Base-by-base conservation (phyloP, 2,797 vertebrate species). In the Menidia menidia region DNA sequence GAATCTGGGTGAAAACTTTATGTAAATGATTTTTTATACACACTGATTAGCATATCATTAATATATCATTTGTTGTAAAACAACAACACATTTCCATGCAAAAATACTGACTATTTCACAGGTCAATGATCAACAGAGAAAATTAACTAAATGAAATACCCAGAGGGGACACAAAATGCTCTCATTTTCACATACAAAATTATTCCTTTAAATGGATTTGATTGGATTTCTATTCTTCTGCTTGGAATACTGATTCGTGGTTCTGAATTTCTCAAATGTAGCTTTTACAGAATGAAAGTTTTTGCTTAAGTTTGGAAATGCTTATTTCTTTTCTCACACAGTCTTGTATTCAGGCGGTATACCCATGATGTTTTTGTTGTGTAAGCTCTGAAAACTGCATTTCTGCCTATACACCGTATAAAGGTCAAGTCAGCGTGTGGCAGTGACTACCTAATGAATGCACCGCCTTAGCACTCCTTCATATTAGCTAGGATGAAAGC, bases 311-410 rank as follows among this genome's bases (percentile, higher is more conserved):
- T 25, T 47, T 39, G 44, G 6, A 13, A 4, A 47, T 35, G 9
- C 6, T 43, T 15, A 13, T 45, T 56, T 9, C n/a, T 11, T 18
- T 31, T 44, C 16, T 32, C 25, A 25, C 25, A 25, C 25, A 25
- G 42, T 56, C 31, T 45, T 31, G 52, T 31, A 44, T 33, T 65
- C 42, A 11, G n/a, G 31, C 45, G 15, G 41, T 65, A 54, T 55
- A 54, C 8, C 41, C 52, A 33, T 42, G 61, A 33, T 33, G 25
- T 32, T 32, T 11, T 33, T 25, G 8, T 65, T 42, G 12, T 56
- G 42, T 33, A 39, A 39, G 53, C 39, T 65, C 43, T 55, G 53
- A 65, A 65, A 56, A 43, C 33, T 4, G 14, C 48, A 25, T 63
- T 52, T 63, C 25, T 42, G 33, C 12, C 41, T 33, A 57, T 10